phyloP scores from a whole-genome alignment of 64 coral and sea anemone genomes.

The Montipora sp. region DNA sequence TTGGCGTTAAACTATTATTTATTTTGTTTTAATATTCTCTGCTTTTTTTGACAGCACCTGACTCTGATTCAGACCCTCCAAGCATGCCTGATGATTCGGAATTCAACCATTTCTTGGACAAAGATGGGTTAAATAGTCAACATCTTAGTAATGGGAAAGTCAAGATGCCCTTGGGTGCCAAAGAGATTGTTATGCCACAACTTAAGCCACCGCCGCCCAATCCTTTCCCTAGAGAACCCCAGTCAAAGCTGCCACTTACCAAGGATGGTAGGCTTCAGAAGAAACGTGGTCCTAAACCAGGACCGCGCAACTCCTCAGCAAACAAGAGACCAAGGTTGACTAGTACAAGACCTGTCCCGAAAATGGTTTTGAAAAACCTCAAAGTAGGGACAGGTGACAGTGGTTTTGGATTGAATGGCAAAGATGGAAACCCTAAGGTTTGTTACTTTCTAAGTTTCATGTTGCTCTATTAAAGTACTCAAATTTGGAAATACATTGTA shows the following conservation, averaged over 20 bases:
- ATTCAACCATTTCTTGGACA: conserved; percentile 38
- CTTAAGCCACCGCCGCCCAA: conserved; percentile 58
- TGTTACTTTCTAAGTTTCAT: neutral
- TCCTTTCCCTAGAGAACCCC: neutral
- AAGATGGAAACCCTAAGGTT: conserved; percentile 10
- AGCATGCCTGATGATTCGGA: conserved; percentile 29
- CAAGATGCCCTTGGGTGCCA: conserved; percentile 26
- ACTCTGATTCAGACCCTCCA: conserved; percentile 17
- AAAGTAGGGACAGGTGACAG: conserved; percentile 54
- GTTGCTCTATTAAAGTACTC: too few species aligned
- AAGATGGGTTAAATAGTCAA: conserved; percentile 7
- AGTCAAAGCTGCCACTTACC: conserved; percentile 32
- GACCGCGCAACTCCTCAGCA: conserved; percentile 39
- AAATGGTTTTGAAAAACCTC: conserved; percentile 70
- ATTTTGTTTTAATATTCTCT: neutral
- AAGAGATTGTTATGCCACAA: conserved; percentile 20
- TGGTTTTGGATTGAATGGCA: neutral
- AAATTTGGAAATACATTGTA: too few species aligned
- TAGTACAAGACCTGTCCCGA: conserved; percentile 53
- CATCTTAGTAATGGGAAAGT: conserved; percentile 44
- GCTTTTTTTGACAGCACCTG: neutral
- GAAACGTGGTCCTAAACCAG: conserved; percentile 77
- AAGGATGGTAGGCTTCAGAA: conserved; percentile 76
- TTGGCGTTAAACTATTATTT: neutral
- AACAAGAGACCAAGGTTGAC: conserved; percentile 58